phyloP scores from a whole-genome alignment of 2,888 invertebrate genomes.

The Athetis lepigone region DNA sequence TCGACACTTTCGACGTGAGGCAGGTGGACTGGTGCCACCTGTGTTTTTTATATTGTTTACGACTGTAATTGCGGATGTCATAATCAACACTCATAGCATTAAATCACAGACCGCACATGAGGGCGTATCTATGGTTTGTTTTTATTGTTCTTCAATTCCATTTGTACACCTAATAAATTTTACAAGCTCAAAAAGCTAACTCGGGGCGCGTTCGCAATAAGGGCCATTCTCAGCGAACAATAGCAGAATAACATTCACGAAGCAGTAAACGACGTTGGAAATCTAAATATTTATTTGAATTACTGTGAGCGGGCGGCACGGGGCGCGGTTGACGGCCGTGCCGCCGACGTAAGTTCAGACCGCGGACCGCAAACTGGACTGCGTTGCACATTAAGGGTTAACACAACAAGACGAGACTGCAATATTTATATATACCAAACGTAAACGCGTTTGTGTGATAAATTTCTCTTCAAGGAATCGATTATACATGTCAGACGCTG shows the following conservation, averaged over 20 bases:
- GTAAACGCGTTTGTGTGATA: constrained; percentile 57
- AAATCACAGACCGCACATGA: constrained; percentile 49
- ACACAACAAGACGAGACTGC: constrained; percentile 66
- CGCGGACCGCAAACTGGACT: constrained; percentile 70
- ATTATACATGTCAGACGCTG: constrained; percentile 33
- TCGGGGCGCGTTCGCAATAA: constrained; percentile 67
- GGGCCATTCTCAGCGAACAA: constrained; percentile 72
- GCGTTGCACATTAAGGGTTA: constrained; percentile 64
- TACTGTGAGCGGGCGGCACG: constrained; percentile 63
- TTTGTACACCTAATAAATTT: constrained; percentile 73
- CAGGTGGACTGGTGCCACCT: constrained; percentile 78
- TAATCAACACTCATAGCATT: constrained; percentile 49
- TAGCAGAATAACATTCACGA: constrained; percentile 73
- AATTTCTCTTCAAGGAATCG: constrained; percentile 53
- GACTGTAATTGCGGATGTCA: constrained; percentile 52
- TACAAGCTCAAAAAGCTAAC: constrained; percentile 69
- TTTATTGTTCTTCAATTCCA: constrained; percentile 65
- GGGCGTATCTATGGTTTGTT: constrained; percentile 54
- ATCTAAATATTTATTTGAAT: constrained; percentile 81
- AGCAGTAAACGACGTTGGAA: constrained; percentile 73
- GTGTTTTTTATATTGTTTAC: constrained; percentile 58
- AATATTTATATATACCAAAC: constrained; percentile 69
- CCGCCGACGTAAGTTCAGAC: constrained; percentile 65
- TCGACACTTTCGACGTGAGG: constrained; percentile 76
- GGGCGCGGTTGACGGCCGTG: constrained; percentile 59